Evolutionary conservation across 2,113 vertebrate genomes (phyloP), one percentile per base, ranked within the genome.

Genomic region (Orcinus orca): DNA sequence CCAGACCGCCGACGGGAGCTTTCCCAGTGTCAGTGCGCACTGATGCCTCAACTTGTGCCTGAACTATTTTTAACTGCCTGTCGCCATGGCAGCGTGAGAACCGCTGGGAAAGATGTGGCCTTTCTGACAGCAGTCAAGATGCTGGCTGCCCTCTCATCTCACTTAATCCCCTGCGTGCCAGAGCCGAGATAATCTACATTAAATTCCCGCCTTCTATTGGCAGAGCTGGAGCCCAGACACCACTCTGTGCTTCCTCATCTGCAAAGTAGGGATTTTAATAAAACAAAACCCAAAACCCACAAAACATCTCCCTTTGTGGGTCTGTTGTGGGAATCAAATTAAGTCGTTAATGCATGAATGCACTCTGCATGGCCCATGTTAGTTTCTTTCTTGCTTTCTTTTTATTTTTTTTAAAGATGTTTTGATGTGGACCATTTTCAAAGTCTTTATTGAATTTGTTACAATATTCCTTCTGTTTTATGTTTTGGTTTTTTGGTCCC

Each of bases 61-160:
- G 94, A 81, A 88, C 98, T 98, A 98, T 98, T 98, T 98, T 98
- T 98, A 98, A 98, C 97, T 71, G 68, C 6, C 20, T 3, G 98
- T 98, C 96, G 47, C 98, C 90, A 98, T 98, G 93, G 98, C 97
- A 98, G 98, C 95, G 0, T 5, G 41, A 90, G 92, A 96, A 77
- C 96, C 23, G 0, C 84, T 44, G 41, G 20, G 70, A 1, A 29
- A 55, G 96, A 98, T 76, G 96, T 89, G 92, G 94, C 50, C 93
- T 82, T 90, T 97, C 67, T 47, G 97, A 96, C 96, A 97, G 96
- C 38, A 1, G 79, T 70, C 89, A 82, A 95, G 98, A 31, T 88
- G 71, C 93, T 8, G 1, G 79, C 87, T 80, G 90, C 90, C 77
- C 74, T 86, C 77, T 81, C 4, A 26, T 77, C 95, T 62, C 41